Base-by-base conservation (phyloP, 2,888 invertebrate genomes). In the Colletes collaris region DNA sequence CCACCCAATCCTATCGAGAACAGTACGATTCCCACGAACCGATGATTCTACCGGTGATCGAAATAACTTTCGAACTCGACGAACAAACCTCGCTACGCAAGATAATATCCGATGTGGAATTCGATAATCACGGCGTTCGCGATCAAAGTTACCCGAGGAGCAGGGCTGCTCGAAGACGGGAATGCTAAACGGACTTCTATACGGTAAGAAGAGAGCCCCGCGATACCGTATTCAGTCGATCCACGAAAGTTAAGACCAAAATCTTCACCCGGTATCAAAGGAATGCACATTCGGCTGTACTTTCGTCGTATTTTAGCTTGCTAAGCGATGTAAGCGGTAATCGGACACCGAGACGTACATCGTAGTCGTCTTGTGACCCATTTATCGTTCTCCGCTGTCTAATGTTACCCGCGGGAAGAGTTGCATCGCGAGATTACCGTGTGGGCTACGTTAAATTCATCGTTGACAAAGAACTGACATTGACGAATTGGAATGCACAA, bases 331-430 rank as follows among this genome's bases (percentile, higher is more conserved):
- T 86, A 85, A 88, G 87, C 88, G 81, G 90, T 89, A 90, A 91
- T 89, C 87, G 86, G 90, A 91, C 85, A 90, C 86, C 84, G 66
- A 35, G 77, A 74, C 79, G 84, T 72, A 67, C 80, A 77, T 66
- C 71, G 67, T 79, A 79, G 80, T 82, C 86, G 81, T 87, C 82
- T 86, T 87, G 85, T 89, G 91, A 91, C 91, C 91, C 88, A 91
- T 91, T 91, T 91, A 89, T 89, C 91, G 87, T 83, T 77, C 82
- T 63, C 73, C 63, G 75, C 68, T 76, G 79, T 88, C 88, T 89
- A 86, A 77, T 65, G 78, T 89, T 89, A 86, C 86, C 83, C 83
- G 79, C 81, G 83, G 84, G 86, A 88, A 83, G 84, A 81, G 79
- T 74, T 40, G 76, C 74, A 16, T 64, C 77, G 85, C 73, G 76